A percentile compares a stretch with the other conserved stretches of the same genome.
These are phyloP conservation scores for Oplegnathus fasciatus DNA, from an alignment of 2,113 vertebrate species.

Conservation along the genomic window DNA sequence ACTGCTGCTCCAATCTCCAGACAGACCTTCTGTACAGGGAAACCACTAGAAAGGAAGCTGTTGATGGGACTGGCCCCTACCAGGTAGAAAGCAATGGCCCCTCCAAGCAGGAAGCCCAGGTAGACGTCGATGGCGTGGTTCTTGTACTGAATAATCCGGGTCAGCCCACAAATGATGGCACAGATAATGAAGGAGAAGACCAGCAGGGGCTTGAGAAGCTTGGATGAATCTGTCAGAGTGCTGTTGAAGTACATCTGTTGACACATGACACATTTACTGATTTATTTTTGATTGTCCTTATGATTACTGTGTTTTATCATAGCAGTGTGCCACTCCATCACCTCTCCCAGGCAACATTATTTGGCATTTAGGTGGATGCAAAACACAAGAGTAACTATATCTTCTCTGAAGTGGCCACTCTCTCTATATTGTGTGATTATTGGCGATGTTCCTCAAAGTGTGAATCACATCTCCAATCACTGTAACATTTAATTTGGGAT, in stretches of 20 bases:
- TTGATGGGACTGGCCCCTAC: conserved; percentile 79
- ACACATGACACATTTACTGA: conserved; percentile 48
- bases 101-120: conserved; percentile 96
- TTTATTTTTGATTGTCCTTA: background rate
- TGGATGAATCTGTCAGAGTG: conserved; percentile 96
- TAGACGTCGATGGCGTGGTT: conserved; percentile 98
- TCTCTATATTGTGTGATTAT: background rate
- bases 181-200: conserved; percentile 98
- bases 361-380: background rate
- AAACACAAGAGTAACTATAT: too few relatives aligned
- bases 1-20: background rate
- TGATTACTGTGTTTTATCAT: background rate
- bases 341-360: background rate
- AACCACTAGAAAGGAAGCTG: background rate
- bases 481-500: too few relatives aligned
- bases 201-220: conserved; percentile 96
- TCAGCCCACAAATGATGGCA: conserved; percentile 96
- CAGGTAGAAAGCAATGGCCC: conserved; percentile 95
- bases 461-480: background rate
- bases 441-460: background rate
- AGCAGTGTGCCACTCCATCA: background rate
- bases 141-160: conserved; percentile 98
- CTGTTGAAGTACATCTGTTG: conserved; percentile 99
- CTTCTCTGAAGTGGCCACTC: too few relatives aligned
- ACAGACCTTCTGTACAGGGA: background rate